phyloP scores from a whole-genome alignment of 1,140 invertebrate genomes.

The Brachionus manjavacas region DNA sequence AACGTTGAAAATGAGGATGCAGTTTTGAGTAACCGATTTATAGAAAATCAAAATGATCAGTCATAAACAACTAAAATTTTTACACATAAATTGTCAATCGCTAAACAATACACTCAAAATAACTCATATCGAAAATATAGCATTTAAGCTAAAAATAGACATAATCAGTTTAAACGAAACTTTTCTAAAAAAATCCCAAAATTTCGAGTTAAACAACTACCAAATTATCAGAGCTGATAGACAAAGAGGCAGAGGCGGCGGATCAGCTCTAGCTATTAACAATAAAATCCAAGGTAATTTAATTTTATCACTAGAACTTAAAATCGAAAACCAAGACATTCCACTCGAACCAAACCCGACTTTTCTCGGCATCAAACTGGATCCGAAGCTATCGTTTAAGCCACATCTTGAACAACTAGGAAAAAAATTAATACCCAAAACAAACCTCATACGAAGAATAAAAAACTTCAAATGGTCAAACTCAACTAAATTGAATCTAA shows the following conservation, averaged over 20 bases:
- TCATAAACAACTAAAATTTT: neutral
- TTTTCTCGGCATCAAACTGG: neutral
- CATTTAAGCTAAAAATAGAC: neutral
- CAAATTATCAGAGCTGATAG: neutral
- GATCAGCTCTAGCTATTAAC: neutral
- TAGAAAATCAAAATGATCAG: neutral
- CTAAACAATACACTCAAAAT: neutral
- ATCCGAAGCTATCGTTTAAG: neutral
- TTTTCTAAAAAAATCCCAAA: neutral
- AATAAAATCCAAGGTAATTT: neutral
- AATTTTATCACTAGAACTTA: neutral
- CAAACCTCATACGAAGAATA: neutral
- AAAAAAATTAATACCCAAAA: neutral
- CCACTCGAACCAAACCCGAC: neutral
- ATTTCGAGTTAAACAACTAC: neutral
- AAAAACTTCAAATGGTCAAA: constrained; percentile 1
- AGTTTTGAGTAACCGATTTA: neutral
- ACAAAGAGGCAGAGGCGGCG: neutral
- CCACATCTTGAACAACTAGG: neutral
- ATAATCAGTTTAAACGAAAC: neutral
- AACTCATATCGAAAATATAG: neutral
- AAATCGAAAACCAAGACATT: neutral
- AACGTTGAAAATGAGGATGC: neutral
- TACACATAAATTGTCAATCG: constrained; percentile 14
- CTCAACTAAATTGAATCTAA: neutral